A percentile compares a stretch with the other conserved stretches of the same genome.
These are phyloP conservation scores for Oreochromis aureus DNA, from an alignment of 2,113 vertebrate species.

Conservation along the genomic window DNA sequence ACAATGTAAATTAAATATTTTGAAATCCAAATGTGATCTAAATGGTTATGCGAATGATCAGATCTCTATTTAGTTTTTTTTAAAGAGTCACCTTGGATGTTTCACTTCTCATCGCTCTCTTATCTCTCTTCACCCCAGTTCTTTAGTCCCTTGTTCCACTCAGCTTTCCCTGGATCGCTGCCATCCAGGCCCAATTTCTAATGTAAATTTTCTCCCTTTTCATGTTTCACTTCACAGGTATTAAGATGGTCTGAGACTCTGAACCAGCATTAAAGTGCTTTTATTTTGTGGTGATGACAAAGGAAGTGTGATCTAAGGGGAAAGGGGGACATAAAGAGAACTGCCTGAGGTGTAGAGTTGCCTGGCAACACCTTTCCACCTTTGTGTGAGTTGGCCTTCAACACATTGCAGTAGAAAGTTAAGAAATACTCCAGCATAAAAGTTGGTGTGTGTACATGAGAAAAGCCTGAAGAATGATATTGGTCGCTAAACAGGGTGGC, in stretches of 20 bases:
- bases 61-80: neutral
- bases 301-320: slow-evolving; percentile 7
- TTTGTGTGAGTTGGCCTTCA: slow-evolving; percentile 39
- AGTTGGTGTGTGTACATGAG: neutral
- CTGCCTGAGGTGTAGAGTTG: slow-evolving; percentile 46
- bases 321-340: slow-evolving; percentile 21
- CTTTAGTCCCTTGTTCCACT: neutral
- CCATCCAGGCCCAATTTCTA: neutral
- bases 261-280: neutral
- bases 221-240: neutral
- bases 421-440: slow-evolving; percentile 2
- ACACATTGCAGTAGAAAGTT: slow-evolving; percentile 17
- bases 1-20: neutral
- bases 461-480: neutral
- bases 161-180: neutral
- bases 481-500: neutral
- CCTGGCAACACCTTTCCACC: slow-evolving; percentile 55
- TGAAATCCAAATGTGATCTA: neutral
- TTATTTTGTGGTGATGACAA: slow-evolving; percentile 20
- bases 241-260: neutral
- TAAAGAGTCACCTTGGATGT: neutral
- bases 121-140: neutral
- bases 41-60: neutral
- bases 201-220: neutral
- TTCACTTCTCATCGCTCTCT: neutral